These are phyloP conservation scores for Enteromius anoplus DNA, from an alignment of 2,797 vertebrate genomes.

Conservation along the genomic window DNA sequence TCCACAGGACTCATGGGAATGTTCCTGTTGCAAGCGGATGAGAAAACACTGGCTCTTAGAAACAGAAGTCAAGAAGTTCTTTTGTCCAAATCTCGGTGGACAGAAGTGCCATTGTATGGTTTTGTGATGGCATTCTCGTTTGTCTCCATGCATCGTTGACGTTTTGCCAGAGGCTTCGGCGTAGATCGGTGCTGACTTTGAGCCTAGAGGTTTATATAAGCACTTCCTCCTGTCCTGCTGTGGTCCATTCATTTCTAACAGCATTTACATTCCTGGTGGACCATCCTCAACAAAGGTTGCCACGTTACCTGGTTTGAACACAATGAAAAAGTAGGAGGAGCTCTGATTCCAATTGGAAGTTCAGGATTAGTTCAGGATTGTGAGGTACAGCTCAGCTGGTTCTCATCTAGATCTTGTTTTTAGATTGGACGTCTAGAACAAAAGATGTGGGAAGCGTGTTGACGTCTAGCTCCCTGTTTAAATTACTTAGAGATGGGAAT, in stretches of 20 bases:
- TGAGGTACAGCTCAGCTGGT: neutral
- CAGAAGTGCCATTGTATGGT: slow-evolving; percentile 25
- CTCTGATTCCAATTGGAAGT: neutral
- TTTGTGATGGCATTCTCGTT: neutral
- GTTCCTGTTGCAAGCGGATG: neutral
- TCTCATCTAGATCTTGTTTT: neutral
- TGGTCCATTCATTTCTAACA: slow-evolving; percentile 6
- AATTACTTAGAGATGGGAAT: neutral
- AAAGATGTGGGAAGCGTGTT: neutral
- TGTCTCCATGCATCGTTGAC: neutral
- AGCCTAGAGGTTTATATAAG: slow-evolving; percentile 9
- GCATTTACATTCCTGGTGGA: slow-evolving; percentile 23
- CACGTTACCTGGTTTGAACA: neutral
- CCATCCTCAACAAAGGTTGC: neutral
- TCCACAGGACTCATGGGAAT: neutral
- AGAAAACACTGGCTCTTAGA: slow-evolving; percentile 23
- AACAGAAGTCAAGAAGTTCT: slow-evolving; percentile 10
- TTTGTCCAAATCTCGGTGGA: neutral
- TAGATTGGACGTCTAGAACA: neutral
- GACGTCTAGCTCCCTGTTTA: neutral
- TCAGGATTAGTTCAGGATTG: neutral
- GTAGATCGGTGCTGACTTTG: slow-evolving; percentile 4
- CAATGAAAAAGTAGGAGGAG: neutral
- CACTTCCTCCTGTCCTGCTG: slow-evolving; percentile 27
- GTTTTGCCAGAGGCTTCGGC: slow-evolving; percentile 34